These are phyloP conservation scores for Tetramorium bicarinatum DNA, from an alignment of 2,888 invertebrate genomes.

Conservation along the genomic window DNA sequence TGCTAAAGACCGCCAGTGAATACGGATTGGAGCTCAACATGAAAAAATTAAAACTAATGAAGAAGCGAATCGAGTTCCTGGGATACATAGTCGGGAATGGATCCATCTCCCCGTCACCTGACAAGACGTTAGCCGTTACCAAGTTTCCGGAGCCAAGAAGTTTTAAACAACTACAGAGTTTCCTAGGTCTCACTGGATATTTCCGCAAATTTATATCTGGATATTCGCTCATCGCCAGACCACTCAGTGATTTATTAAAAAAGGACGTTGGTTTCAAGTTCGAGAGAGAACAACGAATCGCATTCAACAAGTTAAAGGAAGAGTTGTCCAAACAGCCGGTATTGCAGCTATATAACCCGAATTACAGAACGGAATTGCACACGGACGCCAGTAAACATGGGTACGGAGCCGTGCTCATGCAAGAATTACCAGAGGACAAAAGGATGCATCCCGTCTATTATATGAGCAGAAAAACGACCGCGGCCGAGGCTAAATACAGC, in stretches of 20 bases:
- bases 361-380: slow-evolving; percentile 57
- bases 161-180: not conserved
- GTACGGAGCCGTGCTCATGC: slow-evolving; percentile 54
- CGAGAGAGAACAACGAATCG: not conserved
- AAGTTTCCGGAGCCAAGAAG: not conserved
- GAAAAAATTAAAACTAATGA: not conserved
- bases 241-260: slow-evolving; percentile 28
- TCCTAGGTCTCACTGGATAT: not conserved
- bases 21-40: not conserved
- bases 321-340: slow-evolving; percentile 31
- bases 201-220: slow-evolving; percentile 1
- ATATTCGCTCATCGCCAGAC: slow-evolving; percentile 41
- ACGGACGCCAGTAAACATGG: slow-evolving; percentile 52
- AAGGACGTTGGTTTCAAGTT: slow-evolving; percentile 12
- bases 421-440: slow-evolving; percentile 8
- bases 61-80: not conserved
- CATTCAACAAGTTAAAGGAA: slow-evolving; percentile 43
- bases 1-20: not conserved
- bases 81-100: not conserved
- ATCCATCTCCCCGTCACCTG: not conserved
- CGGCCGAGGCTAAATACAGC: slow-evolving; percentile 39
- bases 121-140: not conserved
- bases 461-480: slow-evolving; percentile 24
- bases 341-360: slow-evolving; percentile 36
- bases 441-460: slow-evolving; percentile 37